Evolutionary conservation across 2,113 vertebrate species (phyloP), one percentile per base, ranked within the genome.

Genomic region (Lichenostomus cassidix): DNA sequence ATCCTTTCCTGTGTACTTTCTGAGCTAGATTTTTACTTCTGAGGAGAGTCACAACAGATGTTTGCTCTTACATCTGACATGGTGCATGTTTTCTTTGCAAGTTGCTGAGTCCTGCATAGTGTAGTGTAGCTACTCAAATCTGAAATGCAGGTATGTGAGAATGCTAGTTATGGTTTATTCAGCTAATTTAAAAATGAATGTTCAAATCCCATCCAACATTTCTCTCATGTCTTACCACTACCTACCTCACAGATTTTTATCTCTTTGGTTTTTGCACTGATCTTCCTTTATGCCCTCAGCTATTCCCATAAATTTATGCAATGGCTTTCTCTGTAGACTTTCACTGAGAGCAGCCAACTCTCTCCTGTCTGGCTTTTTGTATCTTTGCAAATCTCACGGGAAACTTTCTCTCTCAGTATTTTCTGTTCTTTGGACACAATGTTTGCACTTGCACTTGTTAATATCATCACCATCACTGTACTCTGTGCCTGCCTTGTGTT

Each of bases 171-270:
- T 33, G 33, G 18, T 53, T 91, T 63, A 67, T 68, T 89, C 20
- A 71, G 53, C 37, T 56, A 18, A 31, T 55, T 90, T 73, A 2
- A 69, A 90, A 58, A 15, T 6, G 7, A 63, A 50, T 65, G 63
- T 81, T 83, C 23, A 59, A 65, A 90, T 70, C 24, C 44, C 42
- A 28, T 55, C 78, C 88, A 65, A 93, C 33, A 80, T 70, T 91
- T 93, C 35, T 41, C 35, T 92, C 33, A 39, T 46, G 59, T 49
- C 39, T 86, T 88, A 65, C 84, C 28, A 60, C 75, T 86, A 47
- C 70, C 75, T 88, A 63, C 75, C 74, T 92, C 87, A 93, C 50
- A 73, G 81, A 89, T 87, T 64, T 82, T 94, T 79, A 79, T 91
- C 74, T 86, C 37, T 55, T 73, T 1, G 0, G 25, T 41, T 68